Percentiles rank a stretch among this genome's conserved stretches.
phyloP scores from a whole-genome alignment of 2,113 vertebrate genomes.

The Phylloscopus whistleri region DNA sequence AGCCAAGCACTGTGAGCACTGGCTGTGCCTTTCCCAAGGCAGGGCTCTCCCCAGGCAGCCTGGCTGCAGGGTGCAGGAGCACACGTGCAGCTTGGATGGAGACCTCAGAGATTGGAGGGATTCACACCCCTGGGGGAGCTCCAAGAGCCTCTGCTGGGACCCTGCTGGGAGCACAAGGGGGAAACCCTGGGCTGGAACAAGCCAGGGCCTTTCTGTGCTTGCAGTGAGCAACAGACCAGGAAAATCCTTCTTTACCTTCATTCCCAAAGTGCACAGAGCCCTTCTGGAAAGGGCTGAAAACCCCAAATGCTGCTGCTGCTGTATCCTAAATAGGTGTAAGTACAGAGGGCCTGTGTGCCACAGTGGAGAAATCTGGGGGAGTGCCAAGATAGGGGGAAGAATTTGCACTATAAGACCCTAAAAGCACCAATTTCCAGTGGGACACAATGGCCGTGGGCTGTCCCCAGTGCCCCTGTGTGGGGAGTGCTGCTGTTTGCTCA shows the following conservation, averaged over 20 bases:
- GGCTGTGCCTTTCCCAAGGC: not conserved
- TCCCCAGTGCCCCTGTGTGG: not conserved
- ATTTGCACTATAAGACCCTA: not conserved
- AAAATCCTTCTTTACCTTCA: not conserved
- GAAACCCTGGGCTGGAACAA: not conserved
- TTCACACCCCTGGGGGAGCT: not conserved
- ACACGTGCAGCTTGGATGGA: not conserved
- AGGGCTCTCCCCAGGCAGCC: not conserved
- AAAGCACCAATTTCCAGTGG: not conserved
- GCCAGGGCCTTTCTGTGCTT: not conserved
- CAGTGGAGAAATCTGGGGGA: not conserved
- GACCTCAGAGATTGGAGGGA: not conserved
- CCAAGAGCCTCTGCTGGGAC: not conserved
- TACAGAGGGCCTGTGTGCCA: not conserved
- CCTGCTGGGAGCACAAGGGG: not conserved
- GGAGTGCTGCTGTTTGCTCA: not conserved
- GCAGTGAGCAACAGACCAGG: not conserved
- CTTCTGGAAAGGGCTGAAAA: not conserved
- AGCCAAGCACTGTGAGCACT: not conserved
- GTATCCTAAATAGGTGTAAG: not conserved
- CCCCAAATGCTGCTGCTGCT: not conserved
- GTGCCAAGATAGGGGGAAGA: not conserved
- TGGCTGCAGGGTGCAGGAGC: not conserved
- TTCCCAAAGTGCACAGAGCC: not conserved
- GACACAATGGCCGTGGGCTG: not conserved